Conservation (phyloP, 37 sponge, comb jelly and placozoan species). For the Bolinopsis microptera region DNA sequence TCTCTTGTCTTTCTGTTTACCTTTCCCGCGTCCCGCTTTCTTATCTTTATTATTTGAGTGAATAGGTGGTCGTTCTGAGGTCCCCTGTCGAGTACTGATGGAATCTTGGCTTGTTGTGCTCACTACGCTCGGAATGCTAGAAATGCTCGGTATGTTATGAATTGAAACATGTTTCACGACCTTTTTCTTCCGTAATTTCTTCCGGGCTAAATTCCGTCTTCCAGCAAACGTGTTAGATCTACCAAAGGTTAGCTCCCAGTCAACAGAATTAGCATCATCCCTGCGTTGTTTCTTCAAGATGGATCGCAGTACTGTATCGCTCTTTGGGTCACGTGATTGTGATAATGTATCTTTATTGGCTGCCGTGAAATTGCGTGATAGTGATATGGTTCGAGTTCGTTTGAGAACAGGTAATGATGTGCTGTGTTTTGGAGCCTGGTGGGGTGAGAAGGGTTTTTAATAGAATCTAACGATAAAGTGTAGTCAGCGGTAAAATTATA, state of each 20-base stretch:
- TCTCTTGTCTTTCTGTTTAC: not conserved
- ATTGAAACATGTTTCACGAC: not conserved
- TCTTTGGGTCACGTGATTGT: not conserved
- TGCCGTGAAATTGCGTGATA: not conserved
- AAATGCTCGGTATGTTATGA: not conserved
- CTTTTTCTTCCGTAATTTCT: not conserved
- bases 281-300: not conserved
- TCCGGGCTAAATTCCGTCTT: not conserved
- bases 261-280: not conserved
- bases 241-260: slow-evolving; percentile 21
- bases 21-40: not conserved
- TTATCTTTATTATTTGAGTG: not conserved
- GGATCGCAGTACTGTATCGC: not conserved
- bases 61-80: not conserved
- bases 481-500: not conserved
- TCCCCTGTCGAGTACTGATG: not conserved
- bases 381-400: slow-evolving; percentile 5
- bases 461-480: not conserved
- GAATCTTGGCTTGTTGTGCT: not conserved
- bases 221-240: not conserved
- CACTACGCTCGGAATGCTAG: not conserved
- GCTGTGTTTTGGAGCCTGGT: too few species aligned
- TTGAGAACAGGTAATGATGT: slow-evolving; percentile 1
- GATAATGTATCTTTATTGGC: not conserved
- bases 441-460: not conserved